Conservation (phyloP, 2,113 vertebrate genomes). For the Vulpes lagopus region DNA sequence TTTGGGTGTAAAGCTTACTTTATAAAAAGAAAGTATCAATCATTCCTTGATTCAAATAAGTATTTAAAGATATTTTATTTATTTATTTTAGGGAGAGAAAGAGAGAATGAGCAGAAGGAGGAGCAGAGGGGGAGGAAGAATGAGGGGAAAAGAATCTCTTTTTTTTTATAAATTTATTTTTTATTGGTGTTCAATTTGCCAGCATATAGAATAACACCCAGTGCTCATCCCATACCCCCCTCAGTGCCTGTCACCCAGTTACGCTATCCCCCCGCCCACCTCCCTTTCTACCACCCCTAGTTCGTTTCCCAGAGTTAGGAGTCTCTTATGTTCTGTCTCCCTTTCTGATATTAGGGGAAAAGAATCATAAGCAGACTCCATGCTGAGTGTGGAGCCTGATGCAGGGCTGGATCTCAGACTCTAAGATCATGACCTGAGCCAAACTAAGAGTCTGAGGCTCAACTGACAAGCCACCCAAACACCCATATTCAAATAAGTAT, state of each 20-base stretch:
- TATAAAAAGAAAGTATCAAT: not conserved
- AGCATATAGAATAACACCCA: too few relatives aligned
- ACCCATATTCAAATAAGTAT: not conserved
- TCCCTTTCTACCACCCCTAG: too few relatives aligned
- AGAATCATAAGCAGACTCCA: not conserved
- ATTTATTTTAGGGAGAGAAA: not conserved
- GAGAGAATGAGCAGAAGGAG: too few relatives aligned
- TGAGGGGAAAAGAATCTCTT: not conserved
- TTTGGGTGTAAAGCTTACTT: not conserved
- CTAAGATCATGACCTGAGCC: not conserved
- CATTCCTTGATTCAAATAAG: not conserved
- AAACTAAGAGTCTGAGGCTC: not conserved
- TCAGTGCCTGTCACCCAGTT: too few relatives aligned
- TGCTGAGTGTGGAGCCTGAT: not conserved
- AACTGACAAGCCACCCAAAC: not conserved
- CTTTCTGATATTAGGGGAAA: not conserved
- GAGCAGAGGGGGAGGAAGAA: not conserved
- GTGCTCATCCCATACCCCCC: too few relatives aligned
- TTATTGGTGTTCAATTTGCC: too few relatives aligned
- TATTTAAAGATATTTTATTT: not conserved
- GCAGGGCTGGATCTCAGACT: not conserved
- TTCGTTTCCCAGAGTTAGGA: too few relatives aligned
- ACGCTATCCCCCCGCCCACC: too few relatives aligned
- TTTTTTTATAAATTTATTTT: too few relatives aligned
- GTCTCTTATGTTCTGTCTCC: too few relatives aligned